Evolutionary conservation across 2,113 vertebrate genomes (phyloP).

Genomic region (Xenopus laevis): DNA sequence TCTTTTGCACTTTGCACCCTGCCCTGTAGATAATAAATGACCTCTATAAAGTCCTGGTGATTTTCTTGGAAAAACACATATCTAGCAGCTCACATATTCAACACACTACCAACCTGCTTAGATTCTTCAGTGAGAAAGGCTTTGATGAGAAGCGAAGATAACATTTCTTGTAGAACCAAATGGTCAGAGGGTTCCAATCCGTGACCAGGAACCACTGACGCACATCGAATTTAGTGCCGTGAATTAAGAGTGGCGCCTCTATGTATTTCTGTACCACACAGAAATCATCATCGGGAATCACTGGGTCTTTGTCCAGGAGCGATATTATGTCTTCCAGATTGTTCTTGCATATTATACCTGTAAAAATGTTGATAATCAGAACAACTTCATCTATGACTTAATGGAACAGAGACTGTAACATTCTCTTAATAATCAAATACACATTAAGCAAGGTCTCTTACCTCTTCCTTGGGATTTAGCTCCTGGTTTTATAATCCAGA

Average conservation of each 20-base stretch:
- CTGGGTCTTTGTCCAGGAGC: too few species aligned
- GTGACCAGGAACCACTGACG: conserved; percentile 64
- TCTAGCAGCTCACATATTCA: too few species aligned
- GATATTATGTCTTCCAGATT: too few species aligned
- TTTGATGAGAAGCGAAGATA: conserved; percentile 60
- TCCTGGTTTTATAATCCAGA: conserved; percentile 61
- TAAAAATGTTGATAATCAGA: not conserved
- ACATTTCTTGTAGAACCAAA: conserved; percentile 64
- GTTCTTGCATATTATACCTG: conserved; percentile 78
- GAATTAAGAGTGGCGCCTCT: conserved; percentile 56
- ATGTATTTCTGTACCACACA: conserved; percentile 65
- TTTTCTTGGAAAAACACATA: too few species aligned
- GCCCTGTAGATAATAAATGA: too few species aligned
- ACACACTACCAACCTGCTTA: conserved; percentile 52
- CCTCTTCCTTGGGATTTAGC: conserved; percentile 62
- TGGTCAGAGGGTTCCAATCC: conserved; percentile 60
- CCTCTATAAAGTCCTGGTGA: too few species aligned
- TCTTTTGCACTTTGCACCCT: too few species aligned
- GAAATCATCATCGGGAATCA: too few species aligned
- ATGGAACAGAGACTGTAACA: too few species aligned
- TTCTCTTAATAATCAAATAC: not conserved
- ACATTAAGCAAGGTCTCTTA: conserved; percentile 22
- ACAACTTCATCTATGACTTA: too few species aligned
- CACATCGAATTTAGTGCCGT: conserved; percentile 62
- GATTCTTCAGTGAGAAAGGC: conserved; percentile 56